Base-by-base conservation (phyloP, 2,113 vertebrate species). In the Thalassarche chlororhynchos region DNA sequence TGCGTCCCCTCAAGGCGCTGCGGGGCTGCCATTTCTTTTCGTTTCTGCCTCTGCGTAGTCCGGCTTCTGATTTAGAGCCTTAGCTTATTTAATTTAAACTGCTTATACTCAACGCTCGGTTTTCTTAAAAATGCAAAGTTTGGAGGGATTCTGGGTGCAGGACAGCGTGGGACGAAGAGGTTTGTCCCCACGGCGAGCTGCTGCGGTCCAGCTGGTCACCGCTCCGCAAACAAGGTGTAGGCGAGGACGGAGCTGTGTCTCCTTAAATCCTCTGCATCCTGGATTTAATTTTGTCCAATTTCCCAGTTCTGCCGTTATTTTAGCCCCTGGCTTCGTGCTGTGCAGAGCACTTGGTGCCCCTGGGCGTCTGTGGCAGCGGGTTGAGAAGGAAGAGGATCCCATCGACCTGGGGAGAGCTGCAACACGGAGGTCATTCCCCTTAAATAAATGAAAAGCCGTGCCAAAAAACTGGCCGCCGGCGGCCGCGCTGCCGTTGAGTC, bases 21-120 rank as follows among this genome's bases (percentile, higher is more conserved):
- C 2, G 2, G 57, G 5, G 19, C 55, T 19, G 47, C 38, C 4
- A 0, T 16, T 38, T 52, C 55, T 26, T 8, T 42, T 31, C 5
- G 0, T 8, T 29, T 46, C 61, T 66, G 12, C 34, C 15, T 12
- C 29, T n/a, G 28, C 5, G 1, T 31, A 6, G 14, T 38, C 75
- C 7, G 0, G 44, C 14, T 49, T 42, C 36, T 44, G 5, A 14
- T 21, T 51, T 5, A 18, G 26, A 24, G 17, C 32, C 9, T n/a
- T 19, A 6, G 9, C 25, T 65, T 38, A 13, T 49, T 42, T 19
- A 5, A 16, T 12, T 19, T 36, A 18, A 36, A n/a, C 14, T 2
- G 5, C 3, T n/a, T 12, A 2, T 7, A 1, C 38, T 21, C 29
- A 46, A 46, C 6, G 1, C 38, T 52, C 2, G 1, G 12, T 34